phyloP scores from a whole-genome alignment of 2,888 invertebrate species.

The Drosophila multiciliata region DNA sequence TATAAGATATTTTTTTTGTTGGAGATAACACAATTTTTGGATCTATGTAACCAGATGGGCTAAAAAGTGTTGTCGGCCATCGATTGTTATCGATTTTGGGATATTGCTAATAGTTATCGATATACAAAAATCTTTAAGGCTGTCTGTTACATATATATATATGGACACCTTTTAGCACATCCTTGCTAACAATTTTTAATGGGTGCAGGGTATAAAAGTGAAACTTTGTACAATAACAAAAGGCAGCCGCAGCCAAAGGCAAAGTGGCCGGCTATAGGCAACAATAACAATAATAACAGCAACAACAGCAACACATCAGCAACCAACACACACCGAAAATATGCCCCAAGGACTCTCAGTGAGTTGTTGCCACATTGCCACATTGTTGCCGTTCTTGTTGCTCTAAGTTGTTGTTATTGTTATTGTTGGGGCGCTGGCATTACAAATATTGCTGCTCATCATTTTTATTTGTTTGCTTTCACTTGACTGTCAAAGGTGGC shows the following conservation, averaged over 20 bases:
- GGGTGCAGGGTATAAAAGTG: conserved; percentile 44
- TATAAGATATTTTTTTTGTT: background rate
- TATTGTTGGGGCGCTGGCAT: conserved; percentile 38
- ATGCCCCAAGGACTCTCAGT: conserved; percentile 67
- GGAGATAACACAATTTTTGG: background rate
- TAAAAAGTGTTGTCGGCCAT: background rate
- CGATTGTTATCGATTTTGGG: background rate
- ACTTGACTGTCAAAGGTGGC: conserved; percentile 65
- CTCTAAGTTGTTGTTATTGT: conserved; percentile 38
- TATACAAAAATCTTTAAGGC: background rate
- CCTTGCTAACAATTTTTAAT: background rate
- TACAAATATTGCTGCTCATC: conserved; percentile 78
- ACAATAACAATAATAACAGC: conserved; percentile 52
- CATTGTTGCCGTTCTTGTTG: conserved; percentile 28
- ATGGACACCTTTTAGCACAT: background rate
- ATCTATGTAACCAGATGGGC: background rate
- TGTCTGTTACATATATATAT: background rate
- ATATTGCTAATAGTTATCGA: background rate
- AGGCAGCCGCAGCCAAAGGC: conserved; percentile 36
- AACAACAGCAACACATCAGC: conserved; percentile 40
- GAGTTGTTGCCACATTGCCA: conserved; percentile 35
- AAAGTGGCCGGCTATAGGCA: conserved; percentile 47
- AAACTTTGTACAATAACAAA: conserved; percentile 73
- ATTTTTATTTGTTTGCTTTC: conserved; percentile 80
- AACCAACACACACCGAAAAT: conserved; percentile 42